A percentile compares a stretch with the other conserved stretches of the same genome.
Evolutionary conservation across 2,113 vertebrate species (phyloP).

Genomic region (Ageneiosus marmoratus): DNA sequence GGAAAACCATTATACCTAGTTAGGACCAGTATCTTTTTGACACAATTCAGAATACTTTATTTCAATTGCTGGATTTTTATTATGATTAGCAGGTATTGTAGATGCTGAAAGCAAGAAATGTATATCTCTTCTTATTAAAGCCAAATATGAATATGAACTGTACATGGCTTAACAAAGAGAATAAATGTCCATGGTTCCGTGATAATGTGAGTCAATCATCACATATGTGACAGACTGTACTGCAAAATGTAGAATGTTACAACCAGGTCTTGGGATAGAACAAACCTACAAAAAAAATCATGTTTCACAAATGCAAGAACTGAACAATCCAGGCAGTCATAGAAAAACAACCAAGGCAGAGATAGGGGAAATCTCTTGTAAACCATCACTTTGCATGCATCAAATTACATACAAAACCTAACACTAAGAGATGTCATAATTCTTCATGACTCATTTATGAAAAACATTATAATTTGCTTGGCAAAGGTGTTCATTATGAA

Average conservation of each 20-base stretch:
- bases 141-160: background rate
- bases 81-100: background rate
- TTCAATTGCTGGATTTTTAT: background rate
- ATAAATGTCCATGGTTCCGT: background rate
- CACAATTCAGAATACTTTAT: background rate
- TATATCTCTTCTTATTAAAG: background rate
- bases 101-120: background rate
- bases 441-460: background rate
- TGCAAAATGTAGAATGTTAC: background rate
- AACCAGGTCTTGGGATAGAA: background rate
- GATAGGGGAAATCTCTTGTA: background rate
- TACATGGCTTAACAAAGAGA: background rate
- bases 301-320: background rate
- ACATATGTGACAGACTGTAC: background rate
- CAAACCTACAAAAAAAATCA: background rate
- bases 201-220: background rate
- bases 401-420: background rate
- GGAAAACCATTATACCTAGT: background rate
- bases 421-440: background rate
- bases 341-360: background rate
- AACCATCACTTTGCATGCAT: background rate
- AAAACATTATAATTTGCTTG: constrained; percentile 9
- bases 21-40: background rate
- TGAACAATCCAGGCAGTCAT: background rate
- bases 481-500: background rate